These are phyloP conservation scores for Anastrepha obliqua DNA, from an alignment of 1,140 invertebrate species.

Conservation along the genomic window DNA sequence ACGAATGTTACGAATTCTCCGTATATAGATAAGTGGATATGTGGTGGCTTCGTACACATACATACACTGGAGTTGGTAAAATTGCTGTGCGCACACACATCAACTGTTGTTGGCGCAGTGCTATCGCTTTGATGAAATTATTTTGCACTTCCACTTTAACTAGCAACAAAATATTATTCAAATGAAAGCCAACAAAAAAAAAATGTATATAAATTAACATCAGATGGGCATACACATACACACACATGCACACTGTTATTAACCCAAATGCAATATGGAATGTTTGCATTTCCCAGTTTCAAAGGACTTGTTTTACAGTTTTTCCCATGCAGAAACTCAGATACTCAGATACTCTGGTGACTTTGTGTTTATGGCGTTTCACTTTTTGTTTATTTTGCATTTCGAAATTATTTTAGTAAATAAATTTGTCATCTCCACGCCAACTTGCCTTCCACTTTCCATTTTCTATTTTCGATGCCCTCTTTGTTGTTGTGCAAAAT, in stretches of 20 bases:
- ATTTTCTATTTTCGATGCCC: not conserved
- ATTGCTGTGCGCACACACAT: no score
- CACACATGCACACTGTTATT: not conserved
- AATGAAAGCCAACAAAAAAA: not conserved
- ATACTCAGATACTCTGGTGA: not conserved
- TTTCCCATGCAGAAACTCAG: not conserved
- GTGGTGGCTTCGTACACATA: no score
- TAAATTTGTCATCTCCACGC: conserved; percentile 3
- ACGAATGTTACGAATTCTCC: not conserved
- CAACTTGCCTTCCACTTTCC: not conserved
- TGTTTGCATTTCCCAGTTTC: not conserved
- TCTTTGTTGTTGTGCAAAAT: not conserved
- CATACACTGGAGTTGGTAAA: no score
- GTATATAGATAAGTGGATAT: no score
- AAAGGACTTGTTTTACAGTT: not conserved
- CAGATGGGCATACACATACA: not conserved
- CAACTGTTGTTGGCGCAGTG: not conserved
- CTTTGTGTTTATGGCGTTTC: not conserved
- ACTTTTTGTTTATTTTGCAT: conserved; percentile 7
- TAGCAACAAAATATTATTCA: not conserved
- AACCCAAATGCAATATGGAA: not conserved
- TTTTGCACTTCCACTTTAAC: not conserved
- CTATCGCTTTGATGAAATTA: conserved; percentile 23
- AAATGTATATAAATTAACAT: not conserved
- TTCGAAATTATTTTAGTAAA: conserved; percentile 25